Base-by-base conservation (phyloP, 1,140 invertebrate genomes). In the Yoshiicerus persimilis region DNA sequence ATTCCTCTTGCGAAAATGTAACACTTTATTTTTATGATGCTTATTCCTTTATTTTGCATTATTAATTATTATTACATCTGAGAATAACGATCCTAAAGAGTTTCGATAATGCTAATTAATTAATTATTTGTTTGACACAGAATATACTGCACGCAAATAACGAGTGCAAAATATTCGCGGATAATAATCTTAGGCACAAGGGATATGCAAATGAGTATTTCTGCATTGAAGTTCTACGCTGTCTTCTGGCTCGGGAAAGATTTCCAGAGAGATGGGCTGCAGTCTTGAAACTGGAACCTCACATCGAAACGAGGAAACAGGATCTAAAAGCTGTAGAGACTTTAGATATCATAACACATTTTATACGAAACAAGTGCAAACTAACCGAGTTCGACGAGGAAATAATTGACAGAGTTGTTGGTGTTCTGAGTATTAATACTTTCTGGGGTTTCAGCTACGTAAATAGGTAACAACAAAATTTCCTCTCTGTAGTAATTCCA, bases 381-480 rank as follows among this genome's bases (percentile, higher is more conserved):
- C 23, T 89, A 25, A 16, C 8, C 3, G 87, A 88, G 30, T 88
- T 84, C 70, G 75, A 86, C 11, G 11, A 36, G 9, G 75, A 64
- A 27, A 38, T 16, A 1, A 84, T 89, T 20, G 80, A 88, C 56
- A 32, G 39, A 8, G 84, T 87, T 23, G 27, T 87, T 23, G 89
- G 89, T 39, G 70, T 88, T 25, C n/a, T 89, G 5, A 66, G 75
- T 30, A 41, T 89, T 9, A 89, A 89, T 47, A 89, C 89, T 27
- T 89, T 89, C 47, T 88, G 87, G 86, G 75, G 70, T 13, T 70
- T 56, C 30, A 88, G 75, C 11, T 23, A 89, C 25, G 38, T 70
- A 4, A 36, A 87, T 10, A 47, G 47, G 89, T 89, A 70, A 66
- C 10, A 30, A 23, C 56, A 23, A 47, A 80, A 80, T 56, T 75